These are phyloP conservation scores for Brachirus orientalis DNA, from an alignment of 2,113 vertebrate species.

Conservation along the genomic window DNA sequence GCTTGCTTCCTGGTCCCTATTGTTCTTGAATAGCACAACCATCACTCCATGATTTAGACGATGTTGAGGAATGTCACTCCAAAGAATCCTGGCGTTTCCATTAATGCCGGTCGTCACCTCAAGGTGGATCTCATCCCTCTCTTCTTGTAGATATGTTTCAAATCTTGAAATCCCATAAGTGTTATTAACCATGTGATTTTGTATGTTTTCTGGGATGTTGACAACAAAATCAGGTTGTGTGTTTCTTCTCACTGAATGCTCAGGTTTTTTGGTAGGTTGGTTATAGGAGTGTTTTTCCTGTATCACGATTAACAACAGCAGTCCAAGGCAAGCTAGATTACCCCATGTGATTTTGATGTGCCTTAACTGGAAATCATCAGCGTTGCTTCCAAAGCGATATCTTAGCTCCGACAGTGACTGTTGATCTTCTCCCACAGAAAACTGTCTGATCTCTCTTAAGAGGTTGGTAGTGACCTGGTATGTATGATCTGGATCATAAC, in stretches of 20 bases:
- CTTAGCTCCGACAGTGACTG: conserved; percentile 33
- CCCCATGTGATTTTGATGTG: conserved; percentile 49
- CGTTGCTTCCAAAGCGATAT: conserved; percentile 29
- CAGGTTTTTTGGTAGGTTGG: conserved; percentile 1
- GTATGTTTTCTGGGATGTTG: conserved; percentile 20
- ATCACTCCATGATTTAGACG: conserved; percentile 11
- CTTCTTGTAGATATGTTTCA: accelerated
- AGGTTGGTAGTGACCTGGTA: conserved; percentile 56
- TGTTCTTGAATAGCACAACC: conserved; percentile 29
- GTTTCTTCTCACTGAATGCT: neutral
- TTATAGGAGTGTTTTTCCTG: conserved; percentile 20
- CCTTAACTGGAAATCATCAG: conserved; percentile 10
- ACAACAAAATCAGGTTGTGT: conserved; percentile 25
- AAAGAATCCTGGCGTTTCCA: conserved; percentile 53
- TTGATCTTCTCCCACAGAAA: conserved; percentile 26
- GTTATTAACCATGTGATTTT: neutral
- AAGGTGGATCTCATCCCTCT: conserved; percentile 3
- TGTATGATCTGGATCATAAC: conserved; percentile 62
- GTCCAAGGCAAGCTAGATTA: conserved; percentile 54
- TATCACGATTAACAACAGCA: conserved; percentile 64
- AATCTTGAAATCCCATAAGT: neutral
- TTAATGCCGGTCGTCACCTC: conserved; percentile 24
- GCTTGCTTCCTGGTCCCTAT: neutral
- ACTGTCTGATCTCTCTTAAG: conserved; percentile 53
- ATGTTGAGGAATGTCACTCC: conserved; percentile 16